A percentile compares a stretch with the other conserved stretches of the same genome.
Evolutionary conservation across 2,888 invertebrate species (phyloP).

Genomic region (Gandaritis pyraliata): DNA sequence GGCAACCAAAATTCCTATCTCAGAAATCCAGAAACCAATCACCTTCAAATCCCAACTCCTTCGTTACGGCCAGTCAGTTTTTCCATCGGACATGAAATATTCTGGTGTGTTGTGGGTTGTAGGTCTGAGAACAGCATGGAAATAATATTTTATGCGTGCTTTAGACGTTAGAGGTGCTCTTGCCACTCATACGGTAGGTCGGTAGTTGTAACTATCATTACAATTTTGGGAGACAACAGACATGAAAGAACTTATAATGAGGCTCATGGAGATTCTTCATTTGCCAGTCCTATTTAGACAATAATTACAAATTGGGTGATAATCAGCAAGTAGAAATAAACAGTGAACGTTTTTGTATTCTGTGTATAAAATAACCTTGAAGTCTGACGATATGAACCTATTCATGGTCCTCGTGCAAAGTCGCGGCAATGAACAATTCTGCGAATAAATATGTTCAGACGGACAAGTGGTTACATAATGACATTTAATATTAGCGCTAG

Average conservation of each 20-base stretch:
- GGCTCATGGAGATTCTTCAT: no score
- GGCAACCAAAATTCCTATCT: not conserved
- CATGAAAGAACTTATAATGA: no score
- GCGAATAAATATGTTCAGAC: conserved; percentile 35
- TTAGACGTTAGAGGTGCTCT: no score
- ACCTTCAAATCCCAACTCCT: not conserved
- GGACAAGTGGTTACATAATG: conserved; percentile 9
- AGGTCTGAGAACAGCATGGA: no score
- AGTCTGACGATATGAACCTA: conserved; percentile 44
- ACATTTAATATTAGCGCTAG: not conserved
- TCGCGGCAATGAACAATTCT: conserved; percentile 44
- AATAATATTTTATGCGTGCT: no score
- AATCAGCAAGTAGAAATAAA: not conserved
- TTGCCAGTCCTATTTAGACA: not conserved
- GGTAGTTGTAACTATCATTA: no score
- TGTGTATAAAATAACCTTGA: conserved; percentile 48
- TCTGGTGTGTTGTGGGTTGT: no score
- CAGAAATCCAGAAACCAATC: not conserved
- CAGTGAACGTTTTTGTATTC: conserved; percentile 23
- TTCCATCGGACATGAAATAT: no score
- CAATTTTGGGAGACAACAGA: no score
- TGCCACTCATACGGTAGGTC: no score
- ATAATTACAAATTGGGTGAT: not conserved
- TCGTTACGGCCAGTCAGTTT: no score
- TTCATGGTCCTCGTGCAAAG: conserved; percentile 49